phyloP scores from a whole-genome alignment of 2,797 vertebrate genomes.

The Syngnathus rostellatus region DNA sequence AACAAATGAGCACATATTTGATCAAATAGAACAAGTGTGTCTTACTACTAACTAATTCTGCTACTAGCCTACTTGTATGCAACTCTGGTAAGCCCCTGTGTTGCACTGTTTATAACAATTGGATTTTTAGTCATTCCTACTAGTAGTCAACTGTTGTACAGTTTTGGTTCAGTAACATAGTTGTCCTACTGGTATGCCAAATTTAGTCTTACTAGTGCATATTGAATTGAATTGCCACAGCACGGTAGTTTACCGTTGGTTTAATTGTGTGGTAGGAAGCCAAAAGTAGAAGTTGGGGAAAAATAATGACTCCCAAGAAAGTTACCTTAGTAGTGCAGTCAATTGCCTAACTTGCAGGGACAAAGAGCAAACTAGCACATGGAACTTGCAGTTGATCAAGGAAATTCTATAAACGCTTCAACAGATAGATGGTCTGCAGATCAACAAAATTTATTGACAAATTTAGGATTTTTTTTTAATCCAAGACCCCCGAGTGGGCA shows the following conservation, averaged over 20 bases:
- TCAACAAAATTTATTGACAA: background rate
- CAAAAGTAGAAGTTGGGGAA: background rate
- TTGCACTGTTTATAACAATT: background rate
- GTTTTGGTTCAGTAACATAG: background rate
- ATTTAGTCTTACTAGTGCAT: background rate
- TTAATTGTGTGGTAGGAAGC: background rate
- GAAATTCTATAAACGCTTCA: background rate
- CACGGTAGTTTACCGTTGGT: background rate
- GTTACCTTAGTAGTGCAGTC: background rate
- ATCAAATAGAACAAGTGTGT: no score
- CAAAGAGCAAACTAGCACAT: background rate
- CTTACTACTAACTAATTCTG: background rate
- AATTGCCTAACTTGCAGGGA: background rate
- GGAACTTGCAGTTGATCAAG: background rate
- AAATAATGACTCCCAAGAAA: background rate
- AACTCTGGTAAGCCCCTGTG: background rate
- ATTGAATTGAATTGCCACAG: background rate
- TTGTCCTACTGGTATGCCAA: background rate
- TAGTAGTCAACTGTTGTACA: background rate
- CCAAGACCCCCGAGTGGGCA: background rate
- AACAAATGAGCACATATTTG: background rate
- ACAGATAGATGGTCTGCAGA: background rate
- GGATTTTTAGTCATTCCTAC: background rate
- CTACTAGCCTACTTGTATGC: background rate
- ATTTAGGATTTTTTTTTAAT: background rate